Base-by-base conservation (phyloP, 2,888 invertebrate genomes). In the Micoletzkya japonica region DNA sequence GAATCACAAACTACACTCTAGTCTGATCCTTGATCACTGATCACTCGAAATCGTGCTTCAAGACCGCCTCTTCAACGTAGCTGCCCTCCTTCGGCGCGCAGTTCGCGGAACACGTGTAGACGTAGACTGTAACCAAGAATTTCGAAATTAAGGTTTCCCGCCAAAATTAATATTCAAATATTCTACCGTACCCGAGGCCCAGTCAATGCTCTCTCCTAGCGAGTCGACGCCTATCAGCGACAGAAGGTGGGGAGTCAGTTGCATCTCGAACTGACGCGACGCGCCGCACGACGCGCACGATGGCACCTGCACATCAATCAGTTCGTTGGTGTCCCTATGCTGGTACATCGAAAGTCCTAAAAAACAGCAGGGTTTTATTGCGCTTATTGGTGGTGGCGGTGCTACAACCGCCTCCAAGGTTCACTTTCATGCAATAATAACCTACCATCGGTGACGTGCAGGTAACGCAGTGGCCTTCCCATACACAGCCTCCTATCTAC, bases 251-350 rank as follows among this genome's bases (percentile, higher is more conserved):
- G 85, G 85, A 72, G 78, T 81, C 89, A 94, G 89, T 91, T 93
- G 93, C 87, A 94, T 95, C 88, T 97, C 96, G 89, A 93, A 96
- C 77, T 91, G 90, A 76, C 95, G 90, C 64, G 89, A 88, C 1
- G 90, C 89, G 60, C 90, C 90, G 87, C 97, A 97, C 14, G 75
- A 68, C 6, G 94, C 93, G 73, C 88, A 88, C 30, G 89, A 88
- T 30, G 94, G 93, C 14, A 66, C 54, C 64, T 66, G 28, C 10
- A 10, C 3, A 28, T 24, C 36, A 58, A 28, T 28, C 56, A 4
- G 36, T 20, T 58, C 4, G 14, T n/a, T 34, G 32, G 10, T 58
- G 58, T n/a, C 20, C 6, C 28, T 20, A 56, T 6, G 56, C 28
- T 56, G 17, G 26, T 17, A 4, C 14, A 14, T 4, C 26, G 28